Conservation (phyloP, 2,113 vertebrate genomes). For the Galemys pyrenaicus region DNA sequence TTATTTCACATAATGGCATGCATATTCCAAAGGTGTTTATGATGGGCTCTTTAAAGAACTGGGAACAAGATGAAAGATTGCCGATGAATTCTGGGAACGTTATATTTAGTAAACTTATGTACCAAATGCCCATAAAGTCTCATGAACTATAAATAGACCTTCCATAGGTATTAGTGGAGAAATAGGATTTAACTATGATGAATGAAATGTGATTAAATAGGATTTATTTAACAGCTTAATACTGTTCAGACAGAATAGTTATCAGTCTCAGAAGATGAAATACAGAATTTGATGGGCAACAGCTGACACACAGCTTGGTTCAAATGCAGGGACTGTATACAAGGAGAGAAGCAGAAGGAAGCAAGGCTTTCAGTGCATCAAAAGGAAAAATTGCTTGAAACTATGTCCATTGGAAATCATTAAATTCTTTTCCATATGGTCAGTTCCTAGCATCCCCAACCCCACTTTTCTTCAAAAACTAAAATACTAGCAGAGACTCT, state of each 20-base stretch:
- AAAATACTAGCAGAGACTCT: constrained; percentile 19
- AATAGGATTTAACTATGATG: constrained; percentile 26
- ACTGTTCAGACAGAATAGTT: neutral
- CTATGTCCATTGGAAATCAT: constrained; percentile 15
- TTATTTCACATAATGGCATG: neutral
- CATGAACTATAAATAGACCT: constrained; percentile 25
- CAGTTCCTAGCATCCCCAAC: neutral
- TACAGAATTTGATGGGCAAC: neutral
- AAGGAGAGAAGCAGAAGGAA: neutral
- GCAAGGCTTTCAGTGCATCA: neutral
- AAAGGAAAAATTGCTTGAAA: neutral
- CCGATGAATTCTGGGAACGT: neutral
- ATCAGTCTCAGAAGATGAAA: constrained; percentile 51
- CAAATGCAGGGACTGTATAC: neutral
- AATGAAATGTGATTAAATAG: neutral
- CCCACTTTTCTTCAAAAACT: constrained; percentile 8
- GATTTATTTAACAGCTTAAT: constrained; percentile 36
- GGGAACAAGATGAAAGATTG: constrained; percentile 13
- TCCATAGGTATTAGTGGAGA: constrained; percentile 10
- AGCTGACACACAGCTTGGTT: neutral
- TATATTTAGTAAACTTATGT: constrained; percentile 34
- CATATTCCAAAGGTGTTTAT: constrained; percentile 31
- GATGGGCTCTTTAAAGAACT: constrained; percentile 19
- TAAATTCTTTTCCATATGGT: constrained; percentile 24
- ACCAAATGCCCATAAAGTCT: neutral